Base-by-base conservation (phyloP, 2,113 vertebrate species). In the Peucedramus taeniatus region DNA sequence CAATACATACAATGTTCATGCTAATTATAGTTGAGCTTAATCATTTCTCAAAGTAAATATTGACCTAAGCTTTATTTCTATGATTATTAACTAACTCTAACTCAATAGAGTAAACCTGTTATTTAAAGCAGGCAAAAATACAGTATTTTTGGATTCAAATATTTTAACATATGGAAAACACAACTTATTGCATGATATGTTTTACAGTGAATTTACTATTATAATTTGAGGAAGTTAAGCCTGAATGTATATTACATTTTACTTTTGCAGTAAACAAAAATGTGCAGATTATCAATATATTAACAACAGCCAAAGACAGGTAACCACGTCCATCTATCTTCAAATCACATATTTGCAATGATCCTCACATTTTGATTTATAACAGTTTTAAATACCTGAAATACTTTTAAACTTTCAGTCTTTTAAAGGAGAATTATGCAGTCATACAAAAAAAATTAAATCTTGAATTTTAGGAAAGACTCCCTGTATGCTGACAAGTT, bases 1-100 rank as follows among this genome's bases (percentile, higher is more conserved):
- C 87, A 96, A 95, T 92, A 94, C 85, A 51, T 69, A 54, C 68
- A 90, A 83, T 60, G 13, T 77, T 83, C 68, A 89, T 92, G 87
- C 45, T 87, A 44, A 95, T 87, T 69, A 33, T 75, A 88, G 64
- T 79, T 77, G 78, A 95, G 78, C 83, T 82, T 90, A 37, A 59
- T 77, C 0, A 26, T 71, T 47, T 93, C 35, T 79, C 37, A 44
- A 87, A 72, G n/a, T 39, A 91, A 78, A 63, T 66, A 81, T 3
- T 77, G 35, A 83, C 33, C 33, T 85, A 50, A 57, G 4, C 6
- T 83, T 93, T 45, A 39, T 54, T 91, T 87, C 40, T 59, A 31
- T 35, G 50, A 74, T 17, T 35, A 10, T 91, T 71, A 45, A 54
- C 11, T 21, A 70, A 47, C 12, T 47, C 11, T 21, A 70, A 47